Evolutionary conservation across 1,140 invertebrate genomes (phyloP), one percentile per base, ranked within the genome.

Genomic region (Drosophila melanica): DNA sequence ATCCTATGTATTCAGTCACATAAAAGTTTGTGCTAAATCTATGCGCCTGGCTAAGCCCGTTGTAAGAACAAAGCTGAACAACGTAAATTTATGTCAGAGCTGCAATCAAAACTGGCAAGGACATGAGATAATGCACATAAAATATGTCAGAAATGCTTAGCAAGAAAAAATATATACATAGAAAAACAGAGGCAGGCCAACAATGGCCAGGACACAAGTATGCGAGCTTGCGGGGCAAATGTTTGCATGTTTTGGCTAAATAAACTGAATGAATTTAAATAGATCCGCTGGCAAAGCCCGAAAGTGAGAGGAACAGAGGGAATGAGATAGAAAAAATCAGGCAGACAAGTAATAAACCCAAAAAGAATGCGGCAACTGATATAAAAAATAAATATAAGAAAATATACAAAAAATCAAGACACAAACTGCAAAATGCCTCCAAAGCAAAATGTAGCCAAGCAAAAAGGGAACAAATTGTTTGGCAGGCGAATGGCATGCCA

Each of bases 391-490:
- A 45, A 59, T 63, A 71, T 73, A 85, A 74, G 41, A 48, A 75
- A 58, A 64, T 72, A 67, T 55, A 55, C 48, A 50, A 57, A 79
- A 79, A 79, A 75, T 71, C 60, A 77, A 70, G 72, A 44, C 59
- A 59, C 60, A 58, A 63, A 67, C 63, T 63, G 71, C 75, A 75
- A 75, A 65, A 70, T 58, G 53, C 73, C 67, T 70, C 44, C 47
- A 55, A 64, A 66, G 50, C 39, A 51, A 59, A 58, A 67, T 50
- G 57, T 41, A 74, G 18, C 41, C 47, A 53, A 58, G 51, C 65
- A 81, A 80, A 70, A 74, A 48, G 60, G 66, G 73, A 87, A 87
- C 67, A 82, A 87, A 87, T 87, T 87, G 79, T 87, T 87, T 82
- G 79, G 67, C 79, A 77, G 47, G 64, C 74, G 74, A 74, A 79